Evolutionary conservation across 2,113 vertebrate genomes (phyloP).

Genomic region (zebrafish (Danio rerio)): DNA sequence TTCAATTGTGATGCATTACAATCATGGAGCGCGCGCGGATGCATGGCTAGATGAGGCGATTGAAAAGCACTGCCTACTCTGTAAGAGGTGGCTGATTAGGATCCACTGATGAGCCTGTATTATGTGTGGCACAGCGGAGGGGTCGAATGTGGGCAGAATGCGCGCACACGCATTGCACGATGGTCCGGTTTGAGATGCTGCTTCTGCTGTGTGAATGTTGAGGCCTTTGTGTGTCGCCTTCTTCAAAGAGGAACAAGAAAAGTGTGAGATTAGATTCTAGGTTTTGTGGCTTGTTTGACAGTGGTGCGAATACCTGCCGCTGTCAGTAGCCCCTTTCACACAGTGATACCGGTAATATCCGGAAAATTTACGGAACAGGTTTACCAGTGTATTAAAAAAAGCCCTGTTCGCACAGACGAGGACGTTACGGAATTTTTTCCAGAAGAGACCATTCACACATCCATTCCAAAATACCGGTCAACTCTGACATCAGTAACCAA

Average conservation of each 20-base stretch:
- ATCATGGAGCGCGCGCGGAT: conserved; percentile 71
- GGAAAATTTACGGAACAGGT: too few species aligned
- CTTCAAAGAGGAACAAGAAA: background rate
- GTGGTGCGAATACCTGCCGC: background rate
- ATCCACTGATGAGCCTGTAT: conserved; percentile 65
- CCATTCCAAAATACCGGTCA: too few species aligned
- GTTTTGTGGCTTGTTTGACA: conserved; percentile 11
- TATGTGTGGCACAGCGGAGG: conserved; percentile 63
- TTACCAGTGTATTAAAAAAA: too few species aligned
- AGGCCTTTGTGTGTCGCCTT: conserved; percentile 4
- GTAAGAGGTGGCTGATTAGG: conserved; percentile 73
- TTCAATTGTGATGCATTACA: conserved; percentile 72
- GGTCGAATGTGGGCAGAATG: conserved; percentile 16
- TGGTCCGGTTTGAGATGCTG: background rate
- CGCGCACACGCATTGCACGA: background rate
- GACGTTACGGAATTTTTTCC: too few species aligned
- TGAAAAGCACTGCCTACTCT: conserved; percentile 68
- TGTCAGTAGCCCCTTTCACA: too few species aligned
- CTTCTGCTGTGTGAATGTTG: background rate
- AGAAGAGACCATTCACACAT: too few species aligned
- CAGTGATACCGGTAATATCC: too few species aligned
- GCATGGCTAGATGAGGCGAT: conserved; percentile 67
- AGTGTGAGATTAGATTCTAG: conserved; percentile 43
- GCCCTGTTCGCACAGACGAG: too few species aligned
- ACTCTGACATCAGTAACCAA: too few species aligned